phyloP scores from a whole-genome alignment of 2,888 invertebrate genomes.

The Drosophila leonis region DNA sequence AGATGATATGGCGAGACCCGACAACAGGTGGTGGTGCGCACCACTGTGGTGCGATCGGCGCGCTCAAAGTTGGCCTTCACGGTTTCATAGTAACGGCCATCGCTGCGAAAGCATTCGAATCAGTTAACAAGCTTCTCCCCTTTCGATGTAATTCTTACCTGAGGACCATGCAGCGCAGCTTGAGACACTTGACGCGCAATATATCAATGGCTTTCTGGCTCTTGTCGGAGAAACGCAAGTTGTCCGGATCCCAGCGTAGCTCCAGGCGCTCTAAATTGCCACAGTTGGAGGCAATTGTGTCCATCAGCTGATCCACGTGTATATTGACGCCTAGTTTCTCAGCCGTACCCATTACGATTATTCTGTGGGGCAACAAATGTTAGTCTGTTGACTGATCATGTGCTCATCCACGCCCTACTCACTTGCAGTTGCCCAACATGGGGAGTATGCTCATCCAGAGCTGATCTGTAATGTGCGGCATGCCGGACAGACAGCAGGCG shows the following conservation, averaged over 20 bases:
- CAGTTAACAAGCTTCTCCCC: background rate
- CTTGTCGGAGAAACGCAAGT: constrained; percentile 99
- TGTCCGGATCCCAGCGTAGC: constrained; percentile 99
- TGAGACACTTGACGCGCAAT: constrained; percentile 96
- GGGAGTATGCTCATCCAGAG: constrained; percentile 98
- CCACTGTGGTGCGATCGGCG: constrained; percentile 98
- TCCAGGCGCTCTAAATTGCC: constrained; percentile 95
- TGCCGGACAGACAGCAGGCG: constrained; percentile 95
- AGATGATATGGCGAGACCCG: constrained; percentile 97
- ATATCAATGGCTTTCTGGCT: constrained; percentile 99
- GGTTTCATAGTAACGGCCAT: constrained; percentile 99
- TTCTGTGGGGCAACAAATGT: constrained; percentile 87
- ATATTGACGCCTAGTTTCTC: constrained; percentile 98
- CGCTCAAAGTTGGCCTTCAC: constrained; percentile 99
- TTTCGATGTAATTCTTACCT: constrained; percentile 88
- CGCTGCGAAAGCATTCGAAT: constrained; percentile 87
- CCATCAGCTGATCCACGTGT: constrained; percentile 98
- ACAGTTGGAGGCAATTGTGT: constrained; percentile 97
- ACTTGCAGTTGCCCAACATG: constrained; percentile 96
- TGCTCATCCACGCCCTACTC: constrained; percentile 65
- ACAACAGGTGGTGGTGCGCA: constrained; percentile 98
- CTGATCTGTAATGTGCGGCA: constrained; percentile 99
- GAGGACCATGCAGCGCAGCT: constrained; percentile 95
- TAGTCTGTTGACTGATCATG: background rate
- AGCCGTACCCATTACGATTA: constrained; percentile 98